A percentile compares a stretch with the other conserved stretches of the same genome.
These are phyloP conservation scores for Spilarctia lutea DNA, from an alignment of 2,888 invertebrate species.

Conservation along the genomic window DNA sequence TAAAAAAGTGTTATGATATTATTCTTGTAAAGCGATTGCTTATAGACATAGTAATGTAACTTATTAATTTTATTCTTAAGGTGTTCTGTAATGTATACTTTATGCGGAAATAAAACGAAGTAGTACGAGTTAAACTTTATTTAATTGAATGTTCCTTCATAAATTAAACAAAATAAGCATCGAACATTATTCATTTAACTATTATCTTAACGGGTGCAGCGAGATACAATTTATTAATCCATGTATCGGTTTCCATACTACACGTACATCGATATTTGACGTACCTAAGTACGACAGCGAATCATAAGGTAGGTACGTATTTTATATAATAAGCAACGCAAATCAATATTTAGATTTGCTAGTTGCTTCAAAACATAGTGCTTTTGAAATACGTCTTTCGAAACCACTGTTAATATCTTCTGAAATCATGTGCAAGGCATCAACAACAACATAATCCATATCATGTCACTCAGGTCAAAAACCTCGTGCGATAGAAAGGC, in stretches of 20 bases:
- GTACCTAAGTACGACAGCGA: conserved; percentile 25
- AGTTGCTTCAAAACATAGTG: background rate
- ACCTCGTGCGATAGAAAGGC: background rate
- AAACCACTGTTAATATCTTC: background rate
- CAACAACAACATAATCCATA: background rate
- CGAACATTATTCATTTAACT: conserved; percentile 68
- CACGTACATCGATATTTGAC: conserved; percentile 18
- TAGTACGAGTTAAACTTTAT: conserved; percentile 54
- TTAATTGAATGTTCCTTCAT: conserved; percentile 73
- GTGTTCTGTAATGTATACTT: conserved; percentile 24
- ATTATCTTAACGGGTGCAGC: conserved; percentile 59
- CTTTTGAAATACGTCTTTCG: background rate
- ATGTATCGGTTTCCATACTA: conserved; percentile 43
- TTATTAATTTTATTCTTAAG: conserved; percentile 24
- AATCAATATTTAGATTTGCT: background rate
- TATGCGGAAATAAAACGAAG: conserved; percentile 48
- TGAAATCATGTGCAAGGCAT: background rate
- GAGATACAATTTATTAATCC: conserved; percentile 51
- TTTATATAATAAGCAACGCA: conserved; percentile 5
- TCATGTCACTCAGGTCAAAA: background rate
- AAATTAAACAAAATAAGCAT: conserved; percentile 80
- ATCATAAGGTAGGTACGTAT: conserved; percentile 23
- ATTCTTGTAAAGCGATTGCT: background rate
- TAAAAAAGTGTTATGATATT: background rate
- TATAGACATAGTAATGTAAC: conserved; percentile 9